These are phyloP conservation scores for Thyatira batis DNA, from an alignment of 2,888 invertebrate species.

Conservation along the genomic window DNA sequence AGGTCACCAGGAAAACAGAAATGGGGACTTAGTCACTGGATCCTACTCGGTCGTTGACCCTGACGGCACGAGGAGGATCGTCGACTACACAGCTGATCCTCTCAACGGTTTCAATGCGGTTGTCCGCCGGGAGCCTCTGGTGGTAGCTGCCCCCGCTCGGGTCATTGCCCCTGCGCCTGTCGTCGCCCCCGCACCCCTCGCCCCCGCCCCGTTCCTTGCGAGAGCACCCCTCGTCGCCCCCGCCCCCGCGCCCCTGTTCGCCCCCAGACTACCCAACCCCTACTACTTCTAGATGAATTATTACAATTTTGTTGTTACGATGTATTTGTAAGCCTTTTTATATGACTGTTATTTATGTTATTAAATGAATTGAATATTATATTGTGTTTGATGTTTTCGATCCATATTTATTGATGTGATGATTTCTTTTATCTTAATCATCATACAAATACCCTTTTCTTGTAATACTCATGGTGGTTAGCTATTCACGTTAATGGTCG, in stretches of 20 bases:
- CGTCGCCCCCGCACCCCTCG: slow-evolving; percentile 45
- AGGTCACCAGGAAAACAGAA: slow-evolving; percentile 80
- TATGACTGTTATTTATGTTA: slow-evolving; percentile 73
- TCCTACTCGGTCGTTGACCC: slow-evolving; percentile 81
- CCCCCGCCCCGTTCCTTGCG: slow-evolving; percentile 40
- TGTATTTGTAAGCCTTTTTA: slow-evolving; percentile 52
- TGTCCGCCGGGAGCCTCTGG: slow-evolving; percentile 78
- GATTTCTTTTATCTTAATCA: too few species aligned
- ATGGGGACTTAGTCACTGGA: slow-evolving; percentile 82
- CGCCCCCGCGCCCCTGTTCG: slow-evolving; percentile 35
- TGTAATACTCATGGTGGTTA: too few species aligned
- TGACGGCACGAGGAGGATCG: slow-evolving; percentile 80
- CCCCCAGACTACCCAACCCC: slow-evolving; percentile 61
- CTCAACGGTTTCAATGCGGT: slow-evolving; percentile 83
- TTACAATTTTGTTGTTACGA: slow-evolving; percentile 75
- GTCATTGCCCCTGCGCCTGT: slow-evolving; percentile 48
- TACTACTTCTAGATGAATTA: slow-evolving; percentile 74
- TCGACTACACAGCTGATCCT: slow-evolving; percentile 81
- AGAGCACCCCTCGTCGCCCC: slow-evolving; percentile 39
- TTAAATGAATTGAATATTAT: slow-evolving; percentile 50
- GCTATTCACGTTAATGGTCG: too few species aligned
- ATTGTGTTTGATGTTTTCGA: slow-evolving; percentile 5
- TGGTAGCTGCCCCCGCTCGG: slow-evolving; percentile 47
- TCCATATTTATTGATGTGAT: not conserved
- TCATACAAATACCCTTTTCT: too few species aligned